Evolutionary conservation across 2,888 invertebrate genomes (phyloP).

Genomic region (Patella ulyssiponensis): DNA sequence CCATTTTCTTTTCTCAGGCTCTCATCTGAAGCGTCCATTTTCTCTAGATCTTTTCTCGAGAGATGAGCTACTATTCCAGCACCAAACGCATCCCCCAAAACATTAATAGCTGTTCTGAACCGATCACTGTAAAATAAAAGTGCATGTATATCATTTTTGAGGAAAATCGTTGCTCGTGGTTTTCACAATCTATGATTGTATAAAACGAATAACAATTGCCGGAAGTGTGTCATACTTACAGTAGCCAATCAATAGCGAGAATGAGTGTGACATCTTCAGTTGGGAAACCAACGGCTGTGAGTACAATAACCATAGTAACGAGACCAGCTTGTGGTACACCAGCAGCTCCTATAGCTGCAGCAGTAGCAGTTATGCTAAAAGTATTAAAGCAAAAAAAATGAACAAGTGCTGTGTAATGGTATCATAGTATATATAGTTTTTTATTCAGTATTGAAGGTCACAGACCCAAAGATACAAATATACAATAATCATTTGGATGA

Average conservation of each 20-base stretch:
- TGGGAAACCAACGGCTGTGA: conserved; percentile 73
- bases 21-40: conserved; percentile 38
- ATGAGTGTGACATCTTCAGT: conserved; percentile 73
- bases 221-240: conserved; percentile 63
- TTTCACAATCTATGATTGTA: no score
- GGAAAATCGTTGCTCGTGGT: no score
- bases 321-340: conserved; percentile 96
- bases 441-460: no score
- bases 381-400: neutral
- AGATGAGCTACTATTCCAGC: conserved; percentile 90
- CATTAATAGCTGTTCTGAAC: conserved; percentile 86
- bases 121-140: conserved; percentile 63
- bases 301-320: conserved; percentile 84
- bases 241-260: conserved; percentile 74
- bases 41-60: conserved; percentile 41
- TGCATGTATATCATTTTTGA: neutral
- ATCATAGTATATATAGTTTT: no score
- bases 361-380: conserved; percentile 91
- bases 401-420: no score
- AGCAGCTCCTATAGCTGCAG: conserved; percentile 97
- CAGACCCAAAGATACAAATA: no score
- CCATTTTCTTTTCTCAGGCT: conserved; percentile 4
- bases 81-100: conserved; percentile 93
- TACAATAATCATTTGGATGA: no score
- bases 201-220: no score